A percentile compares a stretch with the other conserved stretches of the same genome.
phyloP scores from a whole-genome alignment of 2,113 vertebrate species.

The Apodemus speciosus region DNA sequence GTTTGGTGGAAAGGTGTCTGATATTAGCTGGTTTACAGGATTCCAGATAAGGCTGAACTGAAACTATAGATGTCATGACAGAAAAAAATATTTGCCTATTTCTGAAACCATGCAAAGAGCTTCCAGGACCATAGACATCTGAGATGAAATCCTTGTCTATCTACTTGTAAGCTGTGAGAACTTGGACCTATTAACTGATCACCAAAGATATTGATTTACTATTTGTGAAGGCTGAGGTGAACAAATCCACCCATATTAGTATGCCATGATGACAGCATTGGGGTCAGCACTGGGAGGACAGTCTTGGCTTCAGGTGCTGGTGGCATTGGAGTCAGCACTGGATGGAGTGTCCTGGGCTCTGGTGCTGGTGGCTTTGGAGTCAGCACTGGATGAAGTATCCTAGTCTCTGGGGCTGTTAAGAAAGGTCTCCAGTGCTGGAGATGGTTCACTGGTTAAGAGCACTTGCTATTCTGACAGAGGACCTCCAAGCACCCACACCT shows the following conservation, averaged over 20 bases:
- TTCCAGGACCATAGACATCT: not conserved
- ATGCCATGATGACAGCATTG: not conserved
- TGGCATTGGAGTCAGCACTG: not conserved
- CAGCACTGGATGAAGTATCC: not conserved
- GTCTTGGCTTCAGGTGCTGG: not conserved
- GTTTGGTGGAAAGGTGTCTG: not conserved
- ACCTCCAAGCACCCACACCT: not conserved
- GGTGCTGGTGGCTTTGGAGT: not conserved
- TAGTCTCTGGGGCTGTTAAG: not conserved
- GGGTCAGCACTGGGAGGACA: not conserved
- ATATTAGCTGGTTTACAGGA: not conserved
- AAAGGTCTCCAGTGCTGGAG: not conserved
- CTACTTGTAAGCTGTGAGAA: not conserved
- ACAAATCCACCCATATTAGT: not conserved
- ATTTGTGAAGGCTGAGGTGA: not conserved
- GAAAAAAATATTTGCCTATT: not conserved
- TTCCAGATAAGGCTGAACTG: constrained; percentile 2
- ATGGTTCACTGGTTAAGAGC: not conserved
- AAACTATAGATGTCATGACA: not conserved
- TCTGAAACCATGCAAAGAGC: not conserved
- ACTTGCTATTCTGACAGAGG: not conserved
- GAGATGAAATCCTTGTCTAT: not conserved
- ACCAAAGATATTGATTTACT: not conserved
- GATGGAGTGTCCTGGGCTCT: not conserved
- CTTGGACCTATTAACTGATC: not conserved